Evolutionary conservation across 2,797 vertebrate species (phyloP).

Genomic region (Tympanoctomys barrerae): DNA sequence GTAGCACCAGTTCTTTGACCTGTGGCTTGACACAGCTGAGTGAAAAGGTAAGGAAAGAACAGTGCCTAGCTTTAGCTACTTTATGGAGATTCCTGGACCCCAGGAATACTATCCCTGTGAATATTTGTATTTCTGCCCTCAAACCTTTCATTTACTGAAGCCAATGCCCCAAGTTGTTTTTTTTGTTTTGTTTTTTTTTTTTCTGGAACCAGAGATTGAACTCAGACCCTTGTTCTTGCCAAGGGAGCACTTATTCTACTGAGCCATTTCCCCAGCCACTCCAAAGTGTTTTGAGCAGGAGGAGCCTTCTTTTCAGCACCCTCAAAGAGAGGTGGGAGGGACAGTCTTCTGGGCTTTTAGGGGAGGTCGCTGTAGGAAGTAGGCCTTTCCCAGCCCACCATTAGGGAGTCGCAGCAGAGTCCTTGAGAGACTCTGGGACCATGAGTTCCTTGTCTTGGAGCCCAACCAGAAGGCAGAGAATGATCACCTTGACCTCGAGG

Average conservation of each 20-base stretch:
- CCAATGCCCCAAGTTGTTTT: not conserved
- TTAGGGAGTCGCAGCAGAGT: not conserved
- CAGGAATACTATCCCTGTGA: not conserved
- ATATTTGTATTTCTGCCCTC: not conserved
- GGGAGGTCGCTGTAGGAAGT: not conserved
- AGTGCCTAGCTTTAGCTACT: no score
- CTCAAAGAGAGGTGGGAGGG: not conserved
- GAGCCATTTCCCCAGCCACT: not conserved
- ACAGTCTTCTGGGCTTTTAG: not conserved
- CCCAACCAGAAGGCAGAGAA: not conserved
- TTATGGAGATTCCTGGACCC: not conserved
- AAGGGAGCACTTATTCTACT: no score
- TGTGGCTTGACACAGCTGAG: not conserved
- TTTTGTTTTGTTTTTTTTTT: not conserved
- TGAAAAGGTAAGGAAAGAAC: not conserved
- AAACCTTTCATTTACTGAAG: not conserved
- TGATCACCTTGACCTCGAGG: constrained; percentile 23
- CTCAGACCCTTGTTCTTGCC: no score
- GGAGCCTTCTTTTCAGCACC: not conserved
- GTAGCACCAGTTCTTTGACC: not conserved
- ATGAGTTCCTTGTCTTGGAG: not conserved
- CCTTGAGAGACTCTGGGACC: not conserved
- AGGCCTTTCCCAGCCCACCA: not conserved
- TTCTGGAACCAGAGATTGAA: no score
- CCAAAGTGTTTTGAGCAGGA: not conserved